Evolutionary conservation across 2,888 invertebrate species (phyloP).

Genomic region (Lasioglossum leucozonium): DNA sequence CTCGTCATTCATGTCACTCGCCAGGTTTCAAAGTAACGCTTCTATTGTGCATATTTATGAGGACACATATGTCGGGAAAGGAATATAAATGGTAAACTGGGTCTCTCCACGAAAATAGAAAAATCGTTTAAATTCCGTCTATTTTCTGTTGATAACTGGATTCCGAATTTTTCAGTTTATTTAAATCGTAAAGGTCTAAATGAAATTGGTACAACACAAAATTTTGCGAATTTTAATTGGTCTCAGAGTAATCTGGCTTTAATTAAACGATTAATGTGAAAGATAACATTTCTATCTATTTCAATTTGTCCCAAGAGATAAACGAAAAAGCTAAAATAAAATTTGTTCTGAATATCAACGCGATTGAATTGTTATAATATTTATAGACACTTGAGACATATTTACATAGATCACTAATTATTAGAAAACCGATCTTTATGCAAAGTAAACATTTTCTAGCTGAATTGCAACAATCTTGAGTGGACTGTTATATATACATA

Average conservation of each 20-base stretch:
- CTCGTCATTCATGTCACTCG: background rate
- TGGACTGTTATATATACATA: no score
- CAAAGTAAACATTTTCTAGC: no score
- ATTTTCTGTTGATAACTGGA: background rate
- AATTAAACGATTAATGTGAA: background rate
- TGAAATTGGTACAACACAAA: background rate
- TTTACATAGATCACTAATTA: background rate
- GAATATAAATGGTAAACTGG: background rate
- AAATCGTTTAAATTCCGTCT: background rate
- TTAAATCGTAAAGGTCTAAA: background rate
- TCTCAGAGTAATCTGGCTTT: background rate
- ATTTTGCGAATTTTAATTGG: background rate
- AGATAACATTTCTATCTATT: background rate
- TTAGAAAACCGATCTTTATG: no score
- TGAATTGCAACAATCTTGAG: no score
- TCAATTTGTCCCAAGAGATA: background rate
- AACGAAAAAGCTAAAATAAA: background rate
- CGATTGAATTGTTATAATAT: background rate
- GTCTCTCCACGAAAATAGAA: background rate
- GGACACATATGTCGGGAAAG: background rate
- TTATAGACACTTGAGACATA: background rate
- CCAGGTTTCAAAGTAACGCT: background rate
- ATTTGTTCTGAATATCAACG: background rate
- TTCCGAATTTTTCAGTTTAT: background rate
- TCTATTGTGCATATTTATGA: constrained; percentile 1